Conservation (phyloP, 2,113 vertebrate species). For the Archilochus colubris region DNA sequence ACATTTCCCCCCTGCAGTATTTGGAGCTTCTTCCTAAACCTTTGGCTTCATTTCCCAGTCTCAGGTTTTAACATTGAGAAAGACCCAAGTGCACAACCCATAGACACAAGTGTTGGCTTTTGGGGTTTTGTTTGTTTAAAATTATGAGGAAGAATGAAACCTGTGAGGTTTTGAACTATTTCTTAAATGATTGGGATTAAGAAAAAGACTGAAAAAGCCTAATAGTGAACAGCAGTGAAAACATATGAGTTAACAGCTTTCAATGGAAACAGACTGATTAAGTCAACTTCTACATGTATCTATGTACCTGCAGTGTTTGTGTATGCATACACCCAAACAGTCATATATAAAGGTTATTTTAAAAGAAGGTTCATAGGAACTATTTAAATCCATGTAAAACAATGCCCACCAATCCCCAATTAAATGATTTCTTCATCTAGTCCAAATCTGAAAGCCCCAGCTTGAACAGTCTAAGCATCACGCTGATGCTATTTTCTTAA, state of each 20-base stretch:
- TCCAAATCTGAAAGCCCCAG: background rate
- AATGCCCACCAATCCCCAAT: background rate
- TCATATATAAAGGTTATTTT: background rate
- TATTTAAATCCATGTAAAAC: background rate
- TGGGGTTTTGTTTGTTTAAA: background rate
- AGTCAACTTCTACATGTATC: background rate
- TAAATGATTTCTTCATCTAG: background rate
- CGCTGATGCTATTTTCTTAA: background rate
- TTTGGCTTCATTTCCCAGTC: background rate
- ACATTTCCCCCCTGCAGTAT: background rate
- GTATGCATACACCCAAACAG: background rate
- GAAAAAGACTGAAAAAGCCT: background rate
- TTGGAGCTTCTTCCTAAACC: background rate
- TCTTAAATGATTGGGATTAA: background rate
- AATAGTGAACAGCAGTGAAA: background rate
- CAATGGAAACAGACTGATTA: background rate
- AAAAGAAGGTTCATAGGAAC: background rate
- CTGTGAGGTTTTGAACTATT: background rate
- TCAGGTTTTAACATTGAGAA: background rate
- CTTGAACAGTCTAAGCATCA: background rate
- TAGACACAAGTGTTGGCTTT: fast-evolving
- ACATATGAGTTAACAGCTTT: background rate
- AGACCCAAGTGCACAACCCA: background rate
- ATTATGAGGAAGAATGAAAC: background rate
- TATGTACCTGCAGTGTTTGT: no score